Percentiles rank a stretch among this genome's conserved stretches.
These are phyloP conservation scores for Myopa tessellatipennis DNA, from an alignment of 2,888 invertebrate species.

Conservation along the genomic window DNA sequence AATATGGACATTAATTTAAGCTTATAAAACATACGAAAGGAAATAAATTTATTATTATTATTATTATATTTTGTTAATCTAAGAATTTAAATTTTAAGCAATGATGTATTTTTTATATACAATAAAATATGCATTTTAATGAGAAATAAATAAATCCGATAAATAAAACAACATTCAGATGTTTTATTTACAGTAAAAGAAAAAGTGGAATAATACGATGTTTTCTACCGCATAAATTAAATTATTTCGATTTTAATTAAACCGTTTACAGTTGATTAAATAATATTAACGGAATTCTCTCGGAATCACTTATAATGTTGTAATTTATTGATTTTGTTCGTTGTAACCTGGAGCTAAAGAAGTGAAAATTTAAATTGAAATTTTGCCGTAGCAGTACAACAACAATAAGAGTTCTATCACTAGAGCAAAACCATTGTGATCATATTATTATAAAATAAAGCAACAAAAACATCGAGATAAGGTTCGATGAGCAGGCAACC, in stretches of 20 bases:
- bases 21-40: background rate
- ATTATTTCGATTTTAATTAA: no score
- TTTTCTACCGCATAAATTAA: background rate
- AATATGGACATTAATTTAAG: background rate
- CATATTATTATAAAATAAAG: no score
- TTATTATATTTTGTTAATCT: conserved; percentile 1
- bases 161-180: background rate
- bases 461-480: no score
- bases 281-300: no score
- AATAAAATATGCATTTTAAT: conserved; percentile 17
- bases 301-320: no score
- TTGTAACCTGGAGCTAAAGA: background rate
- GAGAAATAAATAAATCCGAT: background rate
- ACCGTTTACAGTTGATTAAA: no score
- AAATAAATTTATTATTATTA: conserved; percentile 5
- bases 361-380: conserved; percentile 1
- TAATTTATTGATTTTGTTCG: no score
- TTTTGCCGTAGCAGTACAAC: background rate
- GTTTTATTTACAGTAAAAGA: background rate
- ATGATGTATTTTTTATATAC: conserved; percentile 8
- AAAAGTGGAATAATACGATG: background rate
- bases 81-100: background rate
- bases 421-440: no score
- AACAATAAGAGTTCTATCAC: no score
- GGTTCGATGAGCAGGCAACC: no score